These are phyloP conservation scores for Cerastis leucographa DNA, from an alignment of 2,888 invertebrate species.

Conservation along the genomic window DNA sequence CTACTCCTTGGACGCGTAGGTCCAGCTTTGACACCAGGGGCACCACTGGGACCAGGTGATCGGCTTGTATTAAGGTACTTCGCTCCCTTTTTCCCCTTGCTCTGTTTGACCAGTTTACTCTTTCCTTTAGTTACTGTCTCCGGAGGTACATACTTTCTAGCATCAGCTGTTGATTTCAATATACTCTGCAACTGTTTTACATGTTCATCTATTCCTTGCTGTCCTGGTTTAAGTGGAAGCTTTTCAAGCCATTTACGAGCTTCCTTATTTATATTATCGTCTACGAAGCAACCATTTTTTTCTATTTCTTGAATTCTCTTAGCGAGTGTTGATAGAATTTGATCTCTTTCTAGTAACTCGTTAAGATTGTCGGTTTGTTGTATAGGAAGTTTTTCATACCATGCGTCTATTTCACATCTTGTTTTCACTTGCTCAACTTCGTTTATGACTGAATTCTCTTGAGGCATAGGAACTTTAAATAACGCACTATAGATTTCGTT, in stretches of 20 bases:
- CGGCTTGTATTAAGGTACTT: slow-evolving; percentile 57
- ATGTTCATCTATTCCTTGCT: slow-evolving; percentile 66
- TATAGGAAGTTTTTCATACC: slow-evolving; percentile 79
- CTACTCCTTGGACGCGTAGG: not conserved
- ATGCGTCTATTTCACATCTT: slow-evolving; percentile 78
- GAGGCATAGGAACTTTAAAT: slow-evolving; percentile 77
- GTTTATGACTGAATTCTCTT: slow-evolving; percentile 70
- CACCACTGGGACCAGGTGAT: slow-evolving; percentile 64
- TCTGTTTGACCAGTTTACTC: slow-evolving; percentile 50
- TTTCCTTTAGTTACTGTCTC: slow-evolving; percentile 52
- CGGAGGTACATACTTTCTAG: slow-evolving; percentile 72
- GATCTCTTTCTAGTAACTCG: slow-evolving; percentile 75
- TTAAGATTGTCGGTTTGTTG: slow-evolving; percentile 61
- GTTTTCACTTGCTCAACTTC: slow-evolving; percentile 82
- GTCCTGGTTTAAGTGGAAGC: slow-evolving; percentile 71
- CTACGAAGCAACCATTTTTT: slow-evolving; percentile 64
- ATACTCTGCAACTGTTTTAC: slow-evolving; percentile 69
- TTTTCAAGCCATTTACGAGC: slow-evolving; percentile 77
- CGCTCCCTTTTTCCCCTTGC: slow-evolving; percentile 23
- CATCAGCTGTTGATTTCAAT: slow-evolving; percentile 72
- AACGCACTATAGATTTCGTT: slow-evolving; percentile 78
- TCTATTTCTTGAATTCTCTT: slow-evolving; percentile 79
- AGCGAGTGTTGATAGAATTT: slow-evolving; percentile 75
- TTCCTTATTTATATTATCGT: slow-evolving; percentile 75
- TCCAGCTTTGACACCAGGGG: slow-evolving; percentile 50